Evolutionary conservation across 2,113 vertebrate genomes (phyloP).

Genomic region (Eublepharis macularius): DNA sequence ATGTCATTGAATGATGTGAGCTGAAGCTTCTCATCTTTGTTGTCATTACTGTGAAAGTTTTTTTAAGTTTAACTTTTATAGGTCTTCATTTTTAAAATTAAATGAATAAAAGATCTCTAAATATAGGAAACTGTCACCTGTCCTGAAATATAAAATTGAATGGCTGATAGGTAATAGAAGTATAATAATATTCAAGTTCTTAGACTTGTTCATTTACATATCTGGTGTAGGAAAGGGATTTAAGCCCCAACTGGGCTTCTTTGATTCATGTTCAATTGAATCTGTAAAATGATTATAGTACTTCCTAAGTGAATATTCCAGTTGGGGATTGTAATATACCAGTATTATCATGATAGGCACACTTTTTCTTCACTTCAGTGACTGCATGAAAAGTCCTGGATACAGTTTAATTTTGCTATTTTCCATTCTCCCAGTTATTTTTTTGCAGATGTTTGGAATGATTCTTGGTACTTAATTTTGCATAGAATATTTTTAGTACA

Average conservation of each 20-base stretch:
- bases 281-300: slow-evolving; percentile 1
- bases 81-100: not conserved
- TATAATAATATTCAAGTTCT: not conserved
- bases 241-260: not conserved
- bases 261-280: not conserved
- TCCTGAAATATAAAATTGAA: fast-evolving
- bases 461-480: slow-evolving; percentile 21
- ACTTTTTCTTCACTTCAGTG: not conserved
- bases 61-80: not conserved
- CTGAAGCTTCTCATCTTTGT: slow-evolving; percentile 15
- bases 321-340: slow-evolving; percentile 8
- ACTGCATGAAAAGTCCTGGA: not conserved
- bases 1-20: slow-evolving; percentile 7
- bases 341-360: not conserved
- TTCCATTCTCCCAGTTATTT: not conserved
- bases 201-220: not conserved
- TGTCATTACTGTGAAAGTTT: not conserved
- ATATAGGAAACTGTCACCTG: not conserved
- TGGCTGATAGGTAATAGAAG: not conserved
- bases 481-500: slow-evolving; percentile 2
- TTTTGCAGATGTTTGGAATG: not conserved
- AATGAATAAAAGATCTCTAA: not conserved
- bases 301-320: slow-evolving; percentile 17
- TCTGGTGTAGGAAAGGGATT: not conserved
- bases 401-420: slow-evolving; percentile 6